Conservation (phyloP, 1,140 invertebrate genomes). For the Drosophila sechellia region DNA sequence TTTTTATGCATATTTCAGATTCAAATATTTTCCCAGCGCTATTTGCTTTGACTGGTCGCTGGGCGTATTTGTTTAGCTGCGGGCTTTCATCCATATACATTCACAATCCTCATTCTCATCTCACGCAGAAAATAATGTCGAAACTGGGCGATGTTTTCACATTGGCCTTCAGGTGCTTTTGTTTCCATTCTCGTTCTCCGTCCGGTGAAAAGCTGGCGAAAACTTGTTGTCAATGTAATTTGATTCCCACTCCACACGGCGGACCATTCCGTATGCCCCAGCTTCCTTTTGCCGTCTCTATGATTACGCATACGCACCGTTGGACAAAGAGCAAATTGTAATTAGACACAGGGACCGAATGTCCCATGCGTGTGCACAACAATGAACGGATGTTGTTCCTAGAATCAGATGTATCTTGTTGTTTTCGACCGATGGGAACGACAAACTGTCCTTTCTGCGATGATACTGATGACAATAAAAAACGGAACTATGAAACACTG, state of each 20-base stretch:
- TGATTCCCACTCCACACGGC: constrained; percentile 45
- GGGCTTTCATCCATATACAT: constrained; percentile 13
- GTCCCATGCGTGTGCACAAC: constrained; percentile 18
- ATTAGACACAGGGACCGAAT: constrained; percentile 63
- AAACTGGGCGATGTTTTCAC: constrained; percentile 24
- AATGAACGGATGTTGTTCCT: constrained; percentile 15
- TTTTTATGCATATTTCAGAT: constrained; percentile 76
- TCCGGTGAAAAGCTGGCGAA: constrained; percentile 29
- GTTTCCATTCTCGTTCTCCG: constrained; percentile 14
- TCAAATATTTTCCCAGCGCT: constrained; percentile 50
- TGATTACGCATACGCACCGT: constrained; percentile 71
- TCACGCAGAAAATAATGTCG: not conserved
- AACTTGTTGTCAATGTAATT: constrained; percentile 70
- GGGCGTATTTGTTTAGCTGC: constrained; percentile 45
- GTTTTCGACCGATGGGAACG: not conserved
- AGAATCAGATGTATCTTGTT: constrained; percentile 12
- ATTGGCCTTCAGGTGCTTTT: constrained; percentile 34
- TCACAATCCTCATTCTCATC: not conserved
- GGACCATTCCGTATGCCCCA: constrained; percentile 6
- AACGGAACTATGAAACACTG: not conserved
- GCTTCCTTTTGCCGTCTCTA: constrained; percentile 32
- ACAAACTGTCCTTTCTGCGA: constrained; percentile 11
- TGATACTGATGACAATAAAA: constrained; percentile 5
- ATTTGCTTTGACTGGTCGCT: constrained; percentile 52
- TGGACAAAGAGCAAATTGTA: constrained; percentile 65